Conservation (phyloP, 2,797 vertebrate species). For the Cynopterus sphinx region DNA sequence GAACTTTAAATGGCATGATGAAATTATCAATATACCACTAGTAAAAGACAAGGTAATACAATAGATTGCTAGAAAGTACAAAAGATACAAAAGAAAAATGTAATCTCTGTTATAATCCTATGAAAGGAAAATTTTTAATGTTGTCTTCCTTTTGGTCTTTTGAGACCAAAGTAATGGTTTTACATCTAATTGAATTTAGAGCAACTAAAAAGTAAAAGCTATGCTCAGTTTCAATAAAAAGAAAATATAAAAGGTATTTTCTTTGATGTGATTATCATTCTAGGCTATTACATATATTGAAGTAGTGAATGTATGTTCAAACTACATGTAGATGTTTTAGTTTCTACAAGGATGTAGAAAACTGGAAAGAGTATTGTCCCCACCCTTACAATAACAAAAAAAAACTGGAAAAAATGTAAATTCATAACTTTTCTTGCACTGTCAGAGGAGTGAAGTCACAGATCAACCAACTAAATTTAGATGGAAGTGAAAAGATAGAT, state of each 20-base stretch:
- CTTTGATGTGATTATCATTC: neutral
- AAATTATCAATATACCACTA: neutral
- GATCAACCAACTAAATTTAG: neutral
- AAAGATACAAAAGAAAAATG: neutral
- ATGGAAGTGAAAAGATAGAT: neutral
- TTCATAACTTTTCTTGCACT: neutral
- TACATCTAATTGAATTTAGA: neutral
- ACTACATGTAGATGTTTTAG: neutral
- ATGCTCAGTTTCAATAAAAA: neutral
- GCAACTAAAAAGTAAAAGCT: neutral
- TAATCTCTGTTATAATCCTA: neutral
- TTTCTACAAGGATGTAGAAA: neutral
- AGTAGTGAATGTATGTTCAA: neutral
- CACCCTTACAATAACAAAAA: neutral
- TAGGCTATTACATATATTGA: neutral
- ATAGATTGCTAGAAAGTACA: neutral
- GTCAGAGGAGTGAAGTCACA: neutral
- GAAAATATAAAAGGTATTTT: neutral
- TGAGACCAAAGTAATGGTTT: neutral
- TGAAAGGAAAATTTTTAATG: neutral
- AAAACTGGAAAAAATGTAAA: neutral
- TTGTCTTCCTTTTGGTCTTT: slow-evolving; percentile 15
- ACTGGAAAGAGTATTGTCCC: neutral
- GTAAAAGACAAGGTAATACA: neutral
- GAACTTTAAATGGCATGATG: neutral